Evolutionary conservation across 2,113 vertebrate species (phyloP).

Genomic region (Rhea pennata): DNA sequence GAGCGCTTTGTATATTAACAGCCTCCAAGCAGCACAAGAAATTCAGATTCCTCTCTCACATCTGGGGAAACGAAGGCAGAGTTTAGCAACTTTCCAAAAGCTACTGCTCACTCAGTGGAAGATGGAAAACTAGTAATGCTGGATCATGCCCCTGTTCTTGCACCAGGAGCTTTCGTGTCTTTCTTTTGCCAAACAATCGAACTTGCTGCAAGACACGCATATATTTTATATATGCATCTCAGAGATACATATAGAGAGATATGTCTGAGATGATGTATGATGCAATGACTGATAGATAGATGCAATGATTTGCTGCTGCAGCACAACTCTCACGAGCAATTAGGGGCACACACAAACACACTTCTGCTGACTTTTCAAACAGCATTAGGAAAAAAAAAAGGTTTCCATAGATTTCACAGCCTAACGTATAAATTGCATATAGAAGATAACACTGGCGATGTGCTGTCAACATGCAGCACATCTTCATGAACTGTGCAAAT

Average conservation of each 20-base stretch:
- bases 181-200: background rate
- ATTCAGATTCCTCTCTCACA: background rate
- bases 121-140: background rate
- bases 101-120: accelerated
- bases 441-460: accelerated
- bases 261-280: too few relatives aligned
- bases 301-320: background rate
- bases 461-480: background rate
- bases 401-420: background rate
- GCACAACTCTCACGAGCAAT: background rate
- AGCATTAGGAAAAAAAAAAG: background rate
- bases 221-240: background rate
- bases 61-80: background rate
- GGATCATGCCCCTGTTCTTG: background rate
- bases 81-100: background rate
- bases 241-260: background rate
- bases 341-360: background rate
- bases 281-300: too few relatives aligned
- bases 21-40: background rate
- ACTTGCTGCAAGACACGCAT: background rate
- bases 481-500: background rate
- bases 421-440: accelerated
- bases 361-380: background rate
- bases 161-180: background rate
- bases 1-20: background rate